Base-by-base conservation (phyloP, 2,797 vertebrate genomes). In the Petrocephalus schoutedeni region DNA sequence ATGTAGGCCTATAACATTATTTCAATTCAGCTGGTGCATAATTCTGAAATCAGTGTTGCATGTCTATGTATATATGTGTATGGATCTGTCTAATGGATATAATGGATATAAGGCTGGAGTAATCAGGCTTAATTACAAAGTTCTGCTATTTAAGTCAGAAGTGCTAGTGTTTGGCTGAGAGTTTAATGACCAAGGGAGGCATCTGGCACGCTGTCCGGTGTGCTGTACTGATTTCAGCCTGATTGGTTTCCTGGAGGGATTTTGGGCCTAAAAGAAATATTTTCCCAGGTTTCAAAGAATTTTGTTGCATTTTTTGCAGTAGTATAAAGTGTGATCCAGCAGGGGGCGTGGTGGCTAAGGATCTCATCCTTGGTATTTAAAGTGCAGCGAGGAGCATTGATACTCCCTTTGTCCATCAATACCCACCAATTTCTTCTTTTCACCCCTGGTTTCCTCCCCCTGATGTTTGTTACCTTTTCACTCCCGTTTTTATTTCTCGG, bases 241-340 rank as follows among this genome's bases (percentile, higher is more conserved):
- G 71, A 77, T 77, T 77, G 32, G 71, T 45, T 77, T 77, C 71
- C 71, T 77, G 36, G 36, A 77, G 71, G 71, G 71, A 19, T 77
- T 77, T 77, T 77, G 71, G 71, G 54, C 8, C 54, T 41, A 77
- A 77, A n/a, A n/a, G 16, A 77, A 36, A 45, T 45, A 41, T 77
- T 77, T 77, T 41, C 7, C 71, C 7, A 14, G 71, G 32, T 45
- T 45, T 77, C 71, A 41, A 45, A 9, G 5, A 77, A 45, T 45
- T 77, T 14, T 36, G 32, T 3, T 16, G 64, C 64, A n/a, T 77
- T 74, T 77, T 41, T 77, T 45, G 36, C 36, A 3, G 19, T 19
- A 77, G 36, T 41, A 77, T 45, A 45, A 77, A 41, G 36, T 45
- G 71, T 45, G 71, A 77, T 16, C 36, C 71, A n/a, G 71, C 36